Evolutionary conservation across 2,113 vertebrate species (phyloP).

Genomic region (Eulemur macaco): DNA sequence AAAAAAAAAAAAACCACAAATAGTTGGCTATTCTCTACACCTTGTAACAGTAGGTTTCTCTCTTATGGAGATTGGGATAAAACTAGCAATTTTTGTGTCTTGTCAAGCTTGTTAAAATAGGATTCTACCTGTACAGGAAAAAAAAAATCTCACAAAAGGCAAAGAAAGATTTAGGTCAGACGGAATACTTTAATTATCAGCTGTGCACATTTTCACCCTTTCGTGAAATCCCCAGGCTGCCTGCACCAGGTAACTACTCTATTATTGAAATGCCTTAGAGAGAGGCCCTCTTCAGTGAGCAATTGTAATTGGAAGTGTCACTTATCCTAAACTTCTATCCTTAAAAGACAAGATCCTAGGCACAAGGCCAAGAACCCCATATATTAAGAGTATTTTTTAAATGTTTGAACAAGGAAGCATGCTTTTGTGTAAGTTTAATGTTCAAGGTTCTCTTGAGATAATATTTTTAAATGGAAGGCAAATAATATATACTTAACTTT

Average conservation of each 20-base stretch:
- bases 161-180: constrained; percentile 78
- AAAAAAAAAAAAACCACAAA: constrained; percentile 34
- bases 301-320: constrained; percentile 82
- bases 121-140: constrained; percentile 47
- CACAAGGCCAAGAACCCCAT: constrained; percentile 73
- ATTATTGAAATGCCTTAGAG: constrained; percentile 59
- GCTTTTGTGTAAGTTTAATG: constrained; percentile 75
- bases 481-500: constrained; percentile 54
- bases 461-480: constrained; percentile 34
- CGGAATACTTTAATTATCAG: constrained; percentile 76
- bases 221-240: constrained; percentile 63
- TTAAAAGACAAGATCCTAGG: constrained; percentile 75
- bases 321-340: constrained; percentile 81
- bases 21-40: background rate
- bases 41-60: background rate
- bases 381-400: constrained; percentile 78
- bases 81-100: constrained; percentile 48
- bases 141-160: constrained; percentile 68
- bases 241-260: constrained; percentile 45
- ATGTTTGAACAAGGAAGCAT: constrained; percentile 71
- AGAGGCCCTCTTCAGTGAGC: constrained; percentile 79
- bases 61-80: constrained; percentile 31
- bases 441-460: constrained; percentile 73
- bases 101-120: constrained; percentile 35
- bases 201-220: constrained; percentile 62